Base-by-base conservation (phyloP, 2,797 vertebrate genomes). In the Poecile montanus region DNA sequence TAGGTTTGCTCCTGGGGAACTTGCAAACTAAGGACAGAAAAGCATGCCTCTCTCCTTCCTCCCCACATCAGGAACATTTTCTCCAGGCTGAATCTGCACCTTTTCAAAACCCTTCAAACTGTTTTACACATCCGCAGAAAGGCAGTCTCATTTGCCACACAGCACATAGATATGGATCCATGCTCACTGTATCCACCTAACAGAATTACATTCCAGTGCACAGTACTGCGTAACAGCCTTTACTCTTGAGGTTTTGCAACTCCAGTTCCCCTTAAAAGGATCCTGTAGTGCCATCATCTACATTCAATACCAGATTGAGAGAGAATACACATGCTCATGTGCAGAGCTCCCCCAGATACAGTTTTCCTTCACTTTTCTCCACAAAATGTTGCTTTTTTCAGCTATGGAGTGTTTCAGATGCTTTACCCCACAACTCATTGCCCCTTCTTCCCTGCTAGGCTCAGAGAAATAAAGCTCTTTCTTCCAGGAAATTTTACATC, bases 391-490 rank as follows among this genome's bases (percentile, higher is more conserved):
- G 16, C 29, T 42, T 76, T 80, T 76, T 75, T 48, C 57, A 73
- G 38, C 53, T 70, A 58, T 0, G 1, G 22, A 62, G 45, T 34
- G 25, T 44, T 91, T 88, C 67, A 78, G 79, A 60, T 0, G 7
- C 83, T 87, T 91, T 62, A 56, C 82, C 50, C 38, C 40, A 74
- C 67, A 84, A 15, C 16, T 66, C 44, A 9, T 76, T 85, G 36
- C 10, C 45, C 29, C 26, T 86, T 76, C 63, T 40, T 29, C 74
- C 61, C 57, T 71, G 47, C 54, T 87, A 89, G 42, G 77, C 67
- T 90, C 57, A 40, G 23, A 93, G 72, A 92, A 86, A 94, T n/a
- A 32, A 79, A 84, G 50, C 36, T 74, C 44, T 53, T 44, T 94
- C 85, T 81, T 92, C 48, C 83, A 54, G 53, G 75, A 50, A 79